Conservation (phyloP, 2,888 invertebrate genomes). For the Morpho achilles region DNA sequence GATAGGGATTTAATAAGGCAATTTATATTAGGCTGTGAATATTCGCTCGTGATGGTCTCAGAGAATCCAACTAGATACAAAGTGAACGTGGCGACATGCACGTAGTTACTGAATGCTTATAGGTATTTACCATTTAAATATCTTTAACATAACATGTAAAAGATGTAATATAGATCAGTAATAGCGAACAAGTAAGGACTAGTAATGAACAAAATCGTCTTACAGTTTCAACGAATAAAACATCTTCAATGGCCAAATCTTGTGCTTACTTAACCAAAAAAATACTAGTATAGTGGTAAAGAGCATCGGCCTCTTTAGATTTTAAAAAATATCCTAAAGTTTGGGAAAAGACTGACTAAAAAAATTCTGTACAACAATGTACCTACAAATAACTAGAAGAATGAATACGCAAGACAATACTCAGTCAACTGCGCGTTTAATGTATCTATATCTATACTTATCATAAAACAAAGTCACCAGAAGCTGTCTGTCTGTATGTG, state of each 20-base stretch:
- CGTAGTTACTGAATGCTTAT: constrained; percentile 9
- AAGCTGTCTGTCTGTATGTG: too few relatives aligned
- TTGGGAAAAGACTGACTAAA: too few relatives aligned
- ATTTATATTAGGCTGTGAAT: constrained; percentile 23
- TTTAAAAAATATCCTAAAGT: too few relatives aligned
- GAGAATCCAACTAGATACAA: constrained; percentile 13
- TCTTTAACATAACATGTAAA: constrained; percentile 8
- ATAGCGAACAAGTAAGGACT: constrained; percentile 3
- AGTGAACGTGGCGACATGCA: constrained; percentile 11
- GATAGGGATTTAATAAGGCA: constrained; percentile 19
- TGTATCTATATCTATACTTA: too few relatives aligned
- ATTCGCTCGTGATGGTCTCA: constrained; percentile 14
- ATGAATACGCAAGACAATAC: too few relatives aligned
- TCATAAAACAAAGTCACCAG: too few relatives aligned
- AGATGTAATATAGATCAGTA: constrained; percentile 4
- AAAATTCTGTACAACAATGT: not conserved
- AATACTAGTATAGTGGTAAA: not conserved
- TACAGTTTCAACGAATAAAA: too few relatives aligned
- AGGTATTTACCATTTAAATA: constrained; percentile 13
- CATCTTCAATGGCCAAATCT: too few relatives aligned
- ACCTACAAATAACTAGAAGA: too few relatives aligned
- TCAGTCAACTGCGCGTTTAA: too few relatives aligned
- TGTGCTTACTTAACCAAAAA: not conserved
- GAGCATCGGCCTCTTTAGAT: not conserved
- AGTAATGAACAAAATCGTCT: not conserved